These are phyloP conservation scores for Tenrec ecaudatus DNA, from an alignment of 2,113 vertebrate species.

Conservation along the genomic window DNA sequence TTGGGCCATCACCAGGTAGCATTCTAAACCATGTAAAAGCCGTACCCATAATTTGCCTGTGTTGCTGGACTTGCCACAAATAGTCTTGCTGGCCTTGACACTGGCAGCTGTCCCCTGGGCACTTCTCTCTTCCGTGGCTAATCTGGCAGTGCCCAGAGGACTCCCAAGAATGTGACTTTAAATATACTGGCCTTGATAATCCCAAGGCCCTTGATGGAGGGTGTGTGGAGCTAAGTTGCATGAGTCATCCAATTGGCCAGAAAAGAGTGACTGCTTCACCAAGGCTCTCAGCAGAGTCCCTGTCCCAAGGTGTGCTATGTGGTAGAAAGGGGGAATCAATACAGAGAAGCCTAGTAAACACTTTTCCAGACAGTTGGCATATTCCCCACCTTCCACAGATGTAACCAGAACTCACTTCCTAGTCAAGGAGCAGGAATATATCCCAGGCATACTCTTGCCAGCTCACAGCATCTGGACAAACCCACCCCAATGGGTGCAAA, in stretches of 20 bases:
- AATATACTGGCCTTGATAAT: constrained; percentile 75
- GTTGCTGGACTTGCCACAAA: not conserved
- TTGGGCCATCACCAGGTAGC: not conserved
- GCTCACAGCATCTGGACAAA: not conserved
- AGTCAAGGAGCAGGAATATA: not conserved
- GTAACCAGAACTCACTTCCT: constrained; percentile 28
- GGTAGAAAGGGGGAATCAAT: constrained; percentile 20
- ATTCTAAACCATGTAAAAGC: not conserved
- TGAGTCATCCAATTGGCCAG: constrained; percentile 59
- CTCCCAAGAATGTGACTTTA: constrained; percentile 72
- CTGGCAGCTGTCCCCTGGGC: constrained; percentile 16
- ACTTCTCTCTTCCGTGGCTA: constrained; percentile 10
- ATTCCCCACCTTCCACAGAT: not conserved
- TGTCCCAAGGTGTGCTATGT: constrained; percentile 20
- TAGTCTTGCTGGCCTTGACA: not conserved
- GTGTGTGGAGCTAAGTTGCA: constrained; percentile 40
- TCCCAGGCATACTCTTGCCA: not conserved
- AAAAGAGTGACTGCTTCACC: constrained; percentile 35
- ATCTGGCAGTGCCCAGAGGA: constrained; percentile 42
- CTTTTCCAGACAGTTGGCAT: not conserved
- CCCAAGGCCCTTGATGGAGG: constrained; percentile 45
- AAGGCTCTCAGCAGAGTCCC: constrained; percentile 30
- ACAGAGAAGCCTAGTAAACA: constrained; percentile 14
- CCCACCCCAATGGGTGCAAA: not conserved
- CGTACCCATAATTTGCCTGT: not conserved